Conservation (phyloP, 1,140 invertebrate species). For the Zaprionus ghesquierei region DNA sequence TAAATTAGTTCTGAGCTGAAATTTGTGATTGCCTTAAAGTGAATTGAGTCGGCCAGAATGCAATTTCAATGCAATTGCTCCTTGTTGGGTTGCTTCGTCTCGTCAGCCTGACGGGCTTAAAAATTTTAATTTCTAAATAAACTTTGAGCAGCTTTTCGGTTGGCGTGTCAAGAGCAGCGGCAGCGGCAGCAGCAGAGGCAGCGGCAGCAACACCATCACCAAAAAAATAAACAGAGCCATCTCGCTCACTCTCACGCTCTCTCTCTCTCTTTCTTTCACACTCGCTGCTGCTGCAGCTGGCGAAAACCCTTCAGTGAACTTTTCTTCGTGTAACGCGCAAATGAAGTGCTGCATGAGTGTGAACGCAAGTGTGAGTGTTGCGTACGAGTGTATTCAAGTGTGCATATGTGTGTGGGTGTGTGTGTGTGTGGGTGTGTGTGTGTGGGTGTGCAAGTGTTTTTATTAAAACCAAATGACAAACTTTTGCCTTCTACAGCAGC, state of each 20-base stretch:
- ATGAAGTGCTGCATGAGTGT: conserved; percentile 70
- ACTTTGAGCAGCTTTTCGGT: conserved; percentile 56
- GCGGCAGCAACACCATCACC: no score
- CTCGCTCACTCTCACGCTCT: background rate
- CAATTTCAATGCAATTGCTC: conserved; percentile 34
- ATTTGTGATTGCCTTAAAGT: background rate
- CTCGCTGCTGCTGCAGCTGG: conserved; percentile 27
- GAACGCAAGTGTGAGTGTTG: conserved; percentile 30
- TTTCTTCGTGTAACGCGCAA: conserved; percentile 58
- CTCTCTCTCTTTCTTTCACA: background rate
- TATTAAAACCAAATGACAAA: conserved; percentile 80
- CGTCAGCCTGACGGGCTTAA: conserved; percentile 30
- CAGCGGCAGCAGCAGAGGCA: conserved; percentile 13
- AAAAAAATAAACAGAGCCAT: conserved; percentile 34
- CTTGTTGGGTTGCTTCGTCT: conserved; percentile 15
- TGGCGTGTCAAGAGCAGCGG: conserved; percentile 62
- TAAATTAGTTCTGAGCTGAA: background rate
- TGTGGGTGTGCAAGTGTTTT: conserved; percentile 73
- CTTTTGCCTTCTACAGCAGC: conserved; percentile 62
- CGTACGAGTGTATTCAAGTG: conserved; percentile 22
- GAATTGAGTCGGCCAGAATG: conserved; percentile 3
- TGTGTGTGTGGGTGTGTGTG: conserved; percentile 38
- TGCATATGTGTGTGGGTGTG: conserved; percentile 10
- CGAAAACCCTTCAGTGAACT: conserved; percentile 72
- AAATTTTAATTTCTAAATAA: conserved; percentile 77